Evolutionary conservation across 2,888 invertebrate genomes (phyloP).

Genomic region (Drosophila algonquin): DNA sequence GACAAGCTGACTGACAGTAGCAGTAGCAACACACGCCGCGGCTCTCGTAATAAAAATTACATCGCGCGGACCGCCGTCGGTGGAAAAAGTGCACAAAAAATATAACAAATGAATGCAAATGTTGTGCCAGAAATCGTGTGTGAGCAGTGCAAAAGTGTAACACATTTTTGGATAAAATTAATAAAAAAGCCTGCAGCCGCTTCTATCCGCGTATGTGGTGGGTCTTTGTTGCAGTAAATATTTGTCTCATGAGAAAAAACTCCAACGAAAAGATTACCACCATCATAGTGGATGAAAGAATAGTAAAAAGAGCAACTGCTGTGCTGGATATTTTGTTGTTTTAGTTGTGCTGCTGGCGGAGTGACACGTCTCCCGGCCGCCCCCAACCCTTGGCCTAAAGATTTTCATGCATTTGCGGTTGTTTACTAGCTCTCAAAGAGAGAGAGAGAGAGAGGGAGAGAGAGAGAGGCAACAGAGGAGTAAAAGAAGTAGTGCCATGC

Average conservation of each 20-base stretch:
- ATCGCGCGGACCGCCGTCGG: constrained; percentile 70
- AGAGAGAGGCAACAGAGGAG: constrained; percentile 19
- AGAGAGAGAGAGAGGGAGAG: constrained; percentile 34
- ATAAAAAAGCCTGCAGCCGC: constrained; percentile 18
- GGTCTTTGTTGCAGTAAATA: constrained; percentile 13
- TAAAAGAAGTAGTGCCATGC: constrained; percentile 7
- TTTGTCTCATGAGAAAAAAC: background rate
- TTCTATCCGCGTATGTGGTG: background rate
- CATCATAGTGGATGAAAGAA: background rate
- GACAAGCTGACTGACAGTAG: constrained; percentile 24
- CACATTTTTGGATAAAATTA: constrained; percentile 27
- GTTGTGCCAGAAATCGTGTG: constrained; percentile 46
- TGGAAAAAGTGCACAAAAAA: constrained; percentile 51
- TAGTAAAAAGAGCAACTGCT: constrained; percentile 26
- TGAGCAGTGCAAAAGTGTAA: constrained; percentile 23
- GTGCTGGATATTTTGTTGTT: constrained; percentile 32
- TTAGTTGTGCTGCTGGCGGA: constrained; percentile 39
- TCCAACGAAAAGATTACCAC: background rate
- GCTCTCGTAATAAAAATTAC: constrained; percentile 80
- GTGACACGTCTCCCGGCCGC: constrained; percentile 60
- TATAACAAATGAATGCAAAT: constrained; percentile 45
- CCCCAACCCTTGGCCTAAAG: constrained; percentile 39
- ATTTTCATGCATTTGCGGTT: constrained; percentile 68
- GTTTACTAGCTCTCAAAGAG: constrained; percentile 59
- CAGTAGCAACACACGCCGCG: constrained; percentile 53